phyloP scores from a whole-genome alignment of 2,113 vertebrate genomes.

The Macrotis lagotis region DNA sequence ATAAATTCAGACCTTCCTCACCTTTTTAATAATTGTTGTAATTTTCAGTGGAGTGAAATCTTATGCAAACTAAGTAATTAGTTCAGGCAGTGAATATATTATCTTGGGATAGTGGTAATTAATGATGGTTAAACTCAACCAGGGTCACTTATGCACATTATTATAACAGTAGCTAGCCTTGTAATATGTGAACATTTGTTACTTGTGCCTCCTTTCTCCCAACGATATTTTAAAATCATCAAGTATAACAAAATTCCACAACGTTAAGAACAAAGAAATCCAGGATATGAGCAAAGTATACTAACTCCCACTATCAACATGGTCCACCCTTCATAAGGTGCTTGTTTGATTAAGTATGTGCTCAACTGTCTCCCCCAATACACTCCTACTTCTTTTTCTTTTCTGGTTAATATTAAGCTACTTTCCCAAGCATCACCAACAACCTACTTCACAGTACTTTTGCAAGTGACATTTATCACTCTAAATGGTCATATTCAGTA shows the following conservation, averaged over 20 bases:
- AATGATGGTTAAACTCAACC: neutral
- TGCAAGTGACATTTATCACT: neutral
- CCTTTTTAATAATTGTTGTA: neutral
- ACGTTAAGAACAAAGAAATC: neutral
- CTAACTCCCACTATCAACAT: neutral
- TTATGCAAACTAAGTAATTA: neutral
- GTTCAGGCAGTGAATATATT: neutral
- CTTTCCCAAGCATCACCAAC: neutral
- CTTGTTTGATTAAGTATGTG: neutral
- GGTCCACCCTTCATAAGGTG: neutral
- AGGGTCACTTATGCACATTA: neutral
- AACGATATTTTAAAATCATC: neutral
- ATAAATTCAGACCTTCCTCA: neutral
- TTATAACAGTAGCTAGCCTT: neutral
- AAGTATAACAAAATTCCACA: neutral
- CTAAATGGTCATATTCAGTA: neutral
- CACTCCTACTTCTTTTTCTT: neutral
- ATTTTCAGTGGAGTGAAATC: neutral
- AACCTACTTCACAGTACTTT: neutral
- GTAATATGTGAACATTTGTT: neutral
- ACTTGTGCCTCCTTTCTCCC: neutral
- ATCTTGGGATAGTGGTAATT: neutral
- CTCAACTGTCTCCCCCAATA: neutral
- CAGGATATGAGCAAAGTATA: neutral
- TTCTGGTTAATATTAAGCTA: neutral